Percentiles rank a stretch among this genome's conserved stretches.
These are phyloP conservation scores for Medauroidea extradentata DNA, from an alignment of 1,140 invertebrate species.

Conservation along the genomic window DNA sequence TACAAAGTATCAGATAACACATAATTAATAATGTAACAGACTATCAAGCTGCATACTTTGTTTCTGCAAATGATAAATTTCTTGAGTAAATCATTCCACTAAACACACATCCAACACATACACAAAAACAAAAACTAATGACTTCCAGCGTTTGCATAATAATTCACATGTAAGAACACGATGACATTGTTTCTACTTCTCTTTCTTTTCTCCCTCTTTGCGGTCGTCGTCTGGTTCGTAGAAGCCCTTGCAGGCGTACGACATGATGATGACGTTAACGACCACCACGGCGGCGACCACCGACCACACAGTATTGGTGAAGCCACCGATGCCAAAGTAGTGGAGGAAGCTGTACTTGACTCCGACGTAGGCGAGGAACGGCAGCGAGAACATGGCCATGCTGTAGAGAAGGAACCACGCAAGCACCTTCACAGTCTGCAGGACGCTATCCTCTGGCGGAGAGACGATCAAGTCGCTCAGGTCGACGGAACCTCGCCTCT, in stretches of 20 bases:
- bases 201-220: too few species aligned
- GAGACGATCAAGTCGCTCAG: background rate
- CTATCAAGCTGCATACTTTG: too few species aligned
- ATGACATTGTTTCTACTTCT: too few species aligned
- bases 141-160: too few species aligned
- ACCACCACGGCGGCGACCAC: conserved; percentile 68
- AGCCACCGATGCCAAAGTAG: conserved; percentile 55
- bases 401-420: conserved; percentile 69
- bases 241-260: conserved; percentile 66
- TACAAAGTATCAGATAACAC: too few species aligned
- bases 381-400: conserved; percentile 76
- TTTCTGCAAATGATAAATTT: too few species aligned
- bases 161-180: too few species aligned
- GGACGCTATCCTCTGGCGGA: background rate
- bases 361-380: conserved; percentile 69
- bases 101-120: too few species aligned
- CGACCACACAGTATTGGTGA: conserved; percentile 63
- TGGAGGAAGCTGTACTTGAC: conserved; percentile 56
- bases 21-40: too few species aligned
- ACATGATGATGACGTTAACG: conserved; percentile 71
- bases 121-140: too few species aligned
- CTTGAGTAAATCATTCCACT: too few species aligned
- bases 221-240: background rate
- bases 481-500: background rate
- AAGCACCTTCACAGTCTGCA: conserved; percentile 42